Evolutionary conservation across 2,797 vertebrate genomes (phyloP).

Genomic region (Pseudomugil tenellus): DNA sequence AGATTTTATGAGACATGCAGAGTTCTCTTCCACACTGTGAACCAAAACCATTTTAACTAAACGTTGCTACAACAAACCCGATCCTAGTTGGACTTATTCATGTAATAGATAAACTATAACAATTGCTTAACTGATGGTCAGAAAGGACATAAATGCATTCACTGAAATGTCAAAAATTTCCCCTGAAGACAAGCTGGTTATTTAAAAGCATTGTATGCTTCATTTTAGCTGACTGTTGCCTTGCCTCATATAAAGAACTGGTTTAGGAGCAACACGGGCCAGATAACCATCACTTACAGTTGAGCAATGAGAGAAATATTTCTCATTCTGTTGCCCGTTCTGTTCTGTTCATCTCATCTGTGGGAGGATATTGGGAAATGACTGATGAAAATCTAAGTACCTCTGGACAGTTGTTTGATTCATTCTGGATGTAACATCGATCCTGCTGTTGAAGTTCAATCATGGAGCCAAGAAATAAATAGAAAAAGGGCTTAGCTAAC

Average conservation of each 20-base stretch:
- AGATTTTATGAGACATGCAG: not conserved
- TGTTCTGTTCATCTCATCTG: constrained; percentile 53
- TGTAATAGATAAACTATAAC: not conserved
- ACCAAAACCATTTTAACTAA: not conserved
- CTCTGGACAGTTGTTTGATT: constrained; percentile 66
- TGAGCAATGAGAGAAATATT: constrained; percentile 60
- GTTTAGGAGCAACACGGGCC: constrained; percentile 34
- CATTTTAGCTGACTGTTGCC: constrained; percentile 18
- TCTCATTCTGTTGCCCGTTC: constrained; percentile 47
- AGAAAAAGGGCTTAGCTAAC: constrained; percentile 34
- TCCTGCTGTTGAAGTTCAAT: constrained; percentile 65
- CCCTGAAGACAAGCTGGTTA: not conserved
- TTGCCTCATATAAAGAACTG: constrained; percentile 7
- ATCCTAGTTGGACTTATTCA: not conserved
- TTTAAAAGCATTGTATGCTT: constrained; percentile 11
- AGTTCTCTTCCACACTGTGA: not conserved
- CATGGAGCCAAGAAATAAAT: constrained; percentile 51
- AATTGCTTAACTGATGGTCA: not conserved
- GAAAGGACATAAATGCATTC: constrained; percentile 5
- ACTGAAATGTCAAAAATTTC: not conserved
- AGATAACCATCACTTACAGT: constrained; percentile 48
- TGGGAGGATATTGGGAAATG: constrained; percentile 52
- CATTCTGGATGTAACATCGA: constrained; percentile 64
- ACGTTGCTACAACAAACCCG: not conserved
- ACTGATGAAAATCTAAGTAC: constrained; percentile 63